Base-by-base conservation (phyloP, 2,797 vertebrate species). In the Arctocebus calabarensis region DNA sequence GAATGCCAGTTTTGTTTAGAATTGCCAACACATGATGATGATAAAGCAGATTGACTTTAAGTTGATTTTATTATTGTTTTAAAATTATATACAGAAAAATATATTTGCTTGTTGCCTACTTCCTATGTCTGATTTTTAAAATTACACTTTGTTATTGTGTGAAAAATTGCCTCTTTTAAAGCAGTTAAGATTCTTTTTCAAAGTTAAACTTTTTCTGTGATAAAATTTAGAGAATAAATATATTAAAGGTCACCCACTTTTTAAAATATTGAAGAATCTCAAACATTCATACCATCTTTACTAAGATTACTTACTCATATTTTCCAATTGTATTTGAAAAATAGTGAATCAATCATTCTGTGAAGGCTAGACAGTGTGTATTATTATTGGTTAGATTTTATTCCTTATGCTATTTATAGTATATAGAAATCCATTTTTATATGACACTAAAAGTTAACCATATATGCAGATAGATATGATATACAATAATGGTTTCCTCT, bases 311-410 rank as follows among this genome's bases (percentile, higher is more conserved):
- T 92, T 93, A 45, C 10, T n/a, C 1, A 27, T 94, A 32, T 61
- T 88, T 94, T 73, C n/a, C 16, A 88, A 34, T 90, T 88, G 23
- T 37, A 2, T 77, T 94, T 40, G 4, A 93, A 86, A 78, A 81
- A 62, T 78, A 90, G 40, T 17, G 13, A 84, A 59, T 79, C 83
- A 59, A 52, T 79, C 83, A 59, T 88, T 88, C 45, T 92, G 19
- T 78, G 62, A 85, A 88, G 74, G 20, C 19, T 68, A 94, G 29
- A 74, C 12, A 61, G 17, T 93, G 1, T 70, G 43, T 8, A 5
- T 89, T 81, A 57, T 82, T 82, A 29, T 43, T 82, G 59, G 7
- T 55, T 94, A 87, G 9, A 66, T 75, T 90, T 84, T 59, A 91
- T 94, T 92, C 3, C 19, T 48, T 84, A 52, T 34, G 2, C 37